Base-by-base conservation (phyloP, 1,140 invertebrate genomes). In the Neodiprion fabricii region DNA sequence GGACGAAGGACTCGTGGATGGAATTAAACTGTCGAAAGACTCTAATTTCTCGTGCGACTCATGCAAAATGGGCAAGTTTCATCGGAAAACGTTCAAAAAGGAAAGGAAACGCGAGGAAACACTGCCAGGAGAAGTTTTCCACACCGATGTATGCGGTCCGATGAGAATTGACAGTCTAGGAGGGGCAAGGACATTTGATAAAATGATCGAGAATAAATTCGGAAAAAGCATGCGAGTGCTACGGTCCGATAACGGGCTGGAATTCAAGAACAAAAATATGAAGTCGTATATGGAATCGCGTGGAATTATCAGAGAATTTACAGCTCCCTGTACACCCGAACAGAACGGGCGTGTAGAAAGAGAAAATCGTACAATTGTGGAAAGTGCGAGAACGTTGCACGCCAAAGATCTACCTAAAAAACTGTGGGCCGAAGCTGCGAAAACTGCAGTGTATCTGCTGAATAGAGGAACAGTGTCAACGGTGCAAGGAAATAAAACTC, bases 291-390 rank as follows among this genome's bases (percentile, higher is more conserved):
- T 73, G 48, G 67, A n/a, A 12, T 70, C 70, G 48, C 74, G 74
- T 28, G 77, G 72, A 23, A 73, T 74, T 53, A 48, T 70, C 9
- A 49, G 73, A 14, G 73, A 79, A 61, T 48, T 77, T 65, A 83
- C 82, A 4, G 75, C 80, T 48, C 76, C 79, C 1, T 83, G 86
- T 72, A 83, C 82, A 10, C 83, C 84, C n/a, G 78, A 88, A 75
- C 83, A 86, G 79, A 87, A 86, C 72, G 83, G 83, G 7, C 68
- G 79, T 9, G 76, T 78, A 48, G 87, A 89, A 74, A 72, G 83
- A 70, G 80, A 83, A 48, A 85, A 87, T 78, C 73, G 86, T 21
- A 86, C 83, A 1, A 75, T 89, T 28, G 73, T 84, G 3, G 84
- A 89, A 72, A 80, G 72, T 72, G 86, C 85, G 2, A 66, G 83